Evolutionary conservation across 2,113 vertebrate genomes (phyloP).

Genomic region (Falcunculus frontatus): DNA sequence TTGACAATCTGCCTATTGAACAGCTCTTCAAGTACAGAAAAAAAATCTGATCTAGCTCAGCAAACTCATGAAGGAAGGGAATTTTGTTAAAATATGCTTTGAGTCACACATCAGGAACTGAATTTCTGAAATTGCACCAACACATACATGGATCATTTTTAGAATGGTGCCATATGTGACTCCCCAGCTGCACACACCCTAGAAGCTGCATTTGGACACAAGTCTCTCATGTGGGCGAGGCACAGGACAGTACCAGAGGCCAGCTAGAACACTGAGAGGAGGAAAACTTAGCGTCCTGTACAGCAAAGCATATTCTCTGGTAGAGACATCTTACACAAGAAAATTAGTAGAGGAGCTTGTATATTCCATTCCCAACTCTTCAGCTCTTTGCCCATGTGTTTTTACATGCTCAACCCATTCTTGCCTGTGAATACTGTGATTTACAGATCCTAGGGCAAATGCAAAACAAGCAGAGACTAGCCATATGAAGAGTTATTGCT

Average conservation of each 20-base stretch:
- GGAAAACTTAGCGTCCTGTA: background rate
- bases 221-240: background rate
- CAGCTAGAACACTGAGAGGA: background rate
- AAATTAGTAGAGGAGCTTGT: background rate
- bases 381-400: background rate
- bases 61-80: background rate
- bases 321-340: background rate
- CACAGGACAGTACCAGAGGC: accelerated
- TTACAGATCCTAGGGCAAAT: conserved; percentile 49
- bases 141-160: background rate
- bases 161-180: background rate
- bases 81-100: background rate
- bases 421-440: conserved; percentile 25
- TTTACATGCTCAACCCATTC: conserved; percentile 14
- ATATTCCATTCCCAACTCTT: background rate
- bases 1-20: background rate
- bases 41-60: background rate
- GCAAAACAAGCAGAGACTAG: conserved; percentile 72
- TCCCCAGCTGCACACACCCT: background rate
- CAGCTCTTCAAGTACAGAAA: background rate
- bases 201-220: background rate
- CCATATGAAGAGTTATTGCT: background rate
- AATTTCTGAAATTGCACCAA: background rate
- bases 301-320: background rate
- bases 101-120: accelerated